Conservation (phyloP, 2,113 vertebrate genomes). For the Sigmodon hispidus region DNA sequence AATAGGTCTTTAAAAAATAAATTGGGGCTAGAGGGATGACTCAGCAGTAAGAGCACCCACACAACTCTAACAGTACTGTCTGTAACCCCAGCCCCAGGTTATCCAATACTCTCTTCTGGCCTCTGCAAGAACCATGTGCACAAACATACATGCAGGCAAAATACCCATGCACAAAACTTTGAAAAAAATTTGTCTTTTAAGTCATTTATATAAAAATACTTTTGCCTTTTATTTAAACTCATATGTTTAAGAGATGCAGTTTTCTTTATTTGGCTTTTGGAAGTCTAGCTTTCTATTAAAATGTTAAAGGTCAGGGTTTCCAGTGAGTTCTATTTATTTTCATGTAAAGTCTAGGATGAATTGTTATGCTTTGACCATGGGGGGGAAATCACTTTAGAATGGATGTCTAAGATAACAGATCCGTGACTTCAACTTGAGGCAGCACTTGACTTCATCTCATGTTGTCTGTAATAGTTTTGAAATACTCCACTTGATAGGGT, state of each 20-base stretch:
- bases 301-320: neutral
- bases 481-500: neutral
- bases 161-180: neutral
- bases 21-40: neutral
- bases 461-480: conserved; percentile 28
- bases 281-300: conserved; percentile 24
- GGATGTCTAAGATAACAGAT: neutral
- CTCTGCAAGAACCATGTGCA: neutral
- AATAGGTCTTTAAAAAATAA: too few species aligned
- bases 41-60: neutral
- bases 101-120: neutral
- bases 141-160: neutral
- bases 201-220: neutral
- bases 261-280: neutral
- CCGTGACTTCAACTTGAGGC: neutral
- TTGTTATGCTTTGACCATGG: neutral
- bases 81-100: neutral
- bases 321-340: neutral
- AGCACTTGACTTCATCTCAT: neutral
- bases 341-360: neutral
- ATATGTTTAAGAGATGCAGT: neutral
- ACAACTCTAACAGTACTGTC: neutral
- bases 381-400: conserved; percentile 2
- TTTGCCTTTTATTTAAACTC: conserved; percentile 35
- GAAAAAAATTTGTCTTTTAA: neutral